These are phyloP conservation scores for Beris chalybata DNA, from an alignment of 2,888 invertebrate genomes.

Conservation along the genomic window DNA sequence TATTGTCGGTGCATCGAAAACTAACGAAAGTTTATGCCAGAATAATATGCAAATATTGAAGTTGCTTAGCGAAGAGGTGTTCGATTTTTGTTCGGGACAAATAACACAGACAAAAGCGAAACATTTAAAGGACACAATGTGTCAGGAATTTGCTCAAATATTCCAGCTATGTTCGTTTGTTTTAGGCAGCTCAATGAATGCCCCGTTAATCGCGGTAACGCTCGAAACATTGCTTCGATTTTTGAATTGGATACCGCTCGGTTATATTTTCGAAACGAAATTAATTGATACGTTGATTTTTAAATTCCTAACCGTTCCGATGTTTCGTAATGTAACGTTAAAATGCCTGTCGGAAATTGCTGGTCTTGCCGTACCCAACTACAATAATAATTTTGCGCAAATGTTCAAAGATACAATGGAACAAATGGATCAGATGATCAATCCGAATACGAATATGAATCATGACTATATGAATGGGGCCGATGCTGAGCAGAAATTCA, in stretches of 20 bases:
- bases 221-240: slow-evolving; percentile 94
- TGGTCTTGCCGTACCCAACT: slow-evolving; percentile 83
- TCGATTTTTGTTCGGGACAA: slow-evolving; percentile 97
- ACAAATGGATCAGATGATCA: slow-evolving; percentile 90
- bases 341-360: slow-evolving; percentile 99
- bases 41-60: slow-evolving; percentile 99
- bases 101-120: slow-evolving; percentile 99
- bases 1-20: slow-evolving; percentile 98
- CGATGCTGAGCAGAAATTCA: slow-evolving; percentile 98
- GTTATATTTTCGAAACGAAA: slow-evolving; percentile 99
- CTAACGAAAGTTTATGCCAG: slow-evolving; percentile 97
- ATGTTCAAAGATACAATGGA: slow-evolving; percentile 91
- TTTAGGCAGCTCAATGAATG: slow-evolving; percentile 96
- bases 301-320: slow-evolving; percentile 96
- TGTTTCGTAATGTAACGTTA: slow-evolving; percentile 96
- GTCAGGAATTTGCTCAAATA: slow-evolving; percentile 97
- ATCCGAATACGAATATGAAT: slow-evolving; percentile 87
- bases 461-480: slow-evolving; percentile 91
- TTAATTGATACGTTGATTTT: slow-evolving; percentile 90
- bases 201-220: slow-evolving; percentile 92
- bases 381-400: slow-evolving; percentile 89
- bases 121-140: slow-evolving; percentile 99
- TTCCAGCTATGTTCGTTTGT: slow-evolving; percentile 98
- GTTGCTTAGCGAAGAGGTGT: slow-evolving; percentile 96
- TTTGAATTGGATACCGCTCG: slow-evolving; percentile 99